Conservation (phyloP, 2,888 invertebrate genomes). For the Omphaloscelis lunosa region DNA sequence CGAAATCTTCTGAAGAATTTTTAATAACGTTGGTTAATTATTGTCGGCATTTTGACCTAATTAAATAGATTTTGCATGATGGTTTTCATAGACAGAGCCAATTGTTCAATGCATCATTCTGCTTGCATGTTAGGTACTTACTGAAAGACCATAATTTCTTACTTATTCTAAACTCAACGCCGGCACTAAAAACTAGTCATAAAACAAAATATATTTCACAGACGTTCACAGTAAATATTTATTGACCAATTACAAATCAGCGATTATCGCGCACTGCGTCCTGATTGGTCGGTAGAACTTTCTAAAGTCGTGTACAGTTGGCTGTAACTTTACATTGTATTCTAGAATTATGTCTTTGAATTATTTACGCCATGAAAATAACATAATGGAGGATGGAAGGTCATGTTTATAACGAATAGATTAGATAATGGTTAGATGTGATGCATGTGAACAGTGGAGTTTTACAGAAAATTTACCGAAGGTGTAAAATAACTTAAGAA, state of each 20-base stretch:
- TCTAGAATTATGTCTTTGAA: slow-evolving; percentile 69
- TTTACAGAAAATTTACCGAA: not conserved
- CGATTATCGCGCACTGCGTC: slow-evolving; percentile 47
- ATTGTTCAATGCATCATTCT: not conserved
- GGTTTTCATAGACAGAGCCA: not conserved
- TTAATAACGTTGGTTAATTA: not conserved
- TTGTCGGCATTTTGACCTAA: not conserved
- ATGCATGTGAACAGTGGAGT: not conserved
- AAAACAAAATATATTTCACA: slow-evolving; percentile 54
- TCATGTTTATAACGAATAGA: slow-evolving; percentile 59
- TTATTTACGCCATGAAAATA: slow-evolving; percentile 71
- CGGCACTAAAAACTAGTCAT: slow-evolving; percentile 46
- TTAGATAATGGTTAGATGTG: slow-evolving; percentile 19
- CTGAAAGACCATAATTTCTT: slow-evolving; percentile 32
- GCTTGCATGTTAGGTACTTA: slow-evolving; percentile 10
- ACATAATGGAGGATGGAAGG: slow-evolving; percentile 69
- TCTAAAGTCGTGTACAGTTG: slow-evolving; percentile 61
- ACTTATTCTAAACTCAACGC: slow-evolving; percentile 34
- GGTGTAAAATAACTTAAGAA: too few relatives aligned
- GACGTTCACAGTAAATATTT: slow-evolving; percentile 63
- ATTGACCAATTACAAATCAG: slow-evolving; percentile 65
- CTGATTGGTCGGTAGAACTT: slow-evolving; percentile 61
- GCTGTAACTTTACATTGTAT: slow-evolving; percentile 70
- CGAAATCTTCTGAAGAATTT: not conserved
- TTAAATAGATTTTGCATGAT: not conserved